These are phyloP conservation scores for Aphaenogaster floridana DNA, from an alignment of 1,140 invertebrate species.

Conservation along the genomic window DNA sequence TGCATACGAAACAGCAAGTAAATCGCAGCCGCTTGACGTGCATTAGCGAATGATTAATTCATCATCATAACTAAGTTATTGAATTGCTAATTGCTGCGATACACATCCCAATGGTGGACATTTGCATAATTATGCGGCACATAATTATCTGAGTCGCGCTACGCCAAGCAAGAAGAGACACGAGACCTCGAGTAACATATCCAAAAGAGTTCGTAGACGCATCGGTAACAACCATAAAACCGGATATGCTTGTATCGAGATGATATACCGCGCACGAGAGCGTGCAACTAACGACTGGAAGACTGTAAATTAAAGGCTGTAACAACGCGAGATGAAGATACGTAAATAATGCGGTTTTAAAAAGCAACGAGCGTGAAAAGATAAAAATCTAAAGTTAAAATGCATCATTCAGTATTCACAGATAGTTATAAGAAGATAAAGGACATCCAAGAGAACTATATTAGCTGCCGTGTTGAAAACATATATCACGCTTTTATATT, in stretches of 20 bases:
- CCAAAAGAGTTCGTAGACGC: slow-evolving; percentile 29
- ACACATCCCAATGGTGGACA: slow-evolving; percentile 6
- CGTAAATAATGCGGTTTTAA: background rate
- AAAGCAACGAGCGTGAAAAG: background rate
- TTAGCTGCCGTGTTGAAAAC: background rate
- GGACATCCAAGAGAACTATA: background rate
- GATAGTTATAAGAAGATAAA: background rate
- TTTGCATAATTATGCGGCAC: slow-evolving; percentile 55
- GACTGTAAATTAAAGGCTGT: background rate
- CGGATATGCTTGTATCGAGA: slow-evolving; percentile 34
- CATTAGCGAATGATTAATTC: slow-evolving; percentile 50
- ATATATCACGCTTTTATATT: background rate
- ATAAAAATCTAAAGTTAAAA: slow-evolving; percentile 16
- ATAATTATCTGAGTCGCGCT: slow-evolving; percentile 30
- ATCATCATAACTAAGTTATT: slow-evolving; percentile 44
- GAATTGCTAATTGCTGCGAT: slow-evolving; percentile 51
- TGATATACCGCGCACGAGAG: slow-evolving; percentile 5
- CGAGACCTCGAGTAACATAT: slow-evolving; percentile 3
- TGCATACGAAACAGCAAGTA: slow-evolving; percentile 18
- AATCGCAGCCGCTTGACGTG: slow-evolving; percentile 21
- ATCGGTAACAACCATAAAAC: slow-evolving; percentile 43
- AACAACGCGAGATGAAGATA: slow-evolving; percentile 16
- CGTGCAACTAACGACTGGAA: slow-evolving; percentile 1
- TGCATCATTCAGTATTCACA: background rate
- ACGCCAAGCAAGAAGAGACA: slow-evolving; percentile 13